Conservation (phyloP, 2,888 invertebrate genomes). For the Limnephilus marmoratus region DNA sequence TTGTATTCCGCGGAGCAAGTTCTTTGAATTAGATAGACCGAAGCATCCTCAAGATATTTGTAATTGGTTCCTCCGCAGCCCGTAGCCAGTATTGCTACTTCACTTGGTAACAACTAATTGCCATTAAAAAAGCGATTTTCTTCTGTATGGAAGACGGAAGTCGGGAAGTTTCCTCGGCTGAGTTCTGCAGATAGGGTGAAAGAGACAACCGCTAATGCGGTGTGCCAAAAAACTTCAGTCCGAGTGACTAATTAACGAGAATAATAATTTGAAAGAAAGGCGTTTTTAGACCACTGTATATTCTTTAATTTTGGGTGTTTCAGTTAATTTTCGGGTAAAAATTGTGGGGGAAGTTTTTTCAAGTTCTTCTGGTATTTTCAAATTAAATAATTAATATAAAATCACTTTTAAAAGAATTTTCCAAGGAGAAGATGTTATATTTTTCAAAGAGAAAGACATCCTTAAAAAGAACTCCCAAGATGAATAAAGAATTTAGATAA, state of each 20-base stretch:
- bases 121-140: constrained; percentile 40
- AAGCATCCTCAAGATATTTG: neutral
- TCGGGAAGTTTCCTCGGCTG: constrained; percentile 20
- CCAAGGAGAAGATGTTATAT: neutral
- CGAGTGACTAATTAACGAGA: constrained; percentile 39
- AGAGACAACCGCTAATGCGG: constrained; percentile 44
- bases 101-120: constrained; percentile 26
- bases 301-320: constrained; percentile 18
- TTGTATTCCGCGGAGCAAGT: neutral
- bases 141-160: constrained; percentile 14
- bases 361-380: neutral
- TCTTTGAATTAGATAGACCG: neutral
- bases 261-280: constrained; percentile 34
- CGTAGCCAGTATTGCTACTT: neutral
- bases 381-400: neutral
- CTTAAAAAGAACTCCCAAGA: neutral
- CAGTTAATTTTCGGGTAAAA: neutral
- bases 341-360: neutral
- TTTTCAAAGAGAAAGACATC: neutral
- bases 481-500: neutral
- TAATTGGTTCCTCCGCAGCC: constrained; percentile 3
- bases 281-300: constrained; percentile 23
- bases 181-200: constrained; percentile 18
- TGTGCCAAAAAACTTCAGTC: constrained; percentile 45
- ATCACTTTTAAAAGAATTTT: neutral